These are phyloP conservation scores for Acanthosepion esculentum DNA, from an alignment of 2,888 invertebrate species.

Conservation along the genomic window DNA sequence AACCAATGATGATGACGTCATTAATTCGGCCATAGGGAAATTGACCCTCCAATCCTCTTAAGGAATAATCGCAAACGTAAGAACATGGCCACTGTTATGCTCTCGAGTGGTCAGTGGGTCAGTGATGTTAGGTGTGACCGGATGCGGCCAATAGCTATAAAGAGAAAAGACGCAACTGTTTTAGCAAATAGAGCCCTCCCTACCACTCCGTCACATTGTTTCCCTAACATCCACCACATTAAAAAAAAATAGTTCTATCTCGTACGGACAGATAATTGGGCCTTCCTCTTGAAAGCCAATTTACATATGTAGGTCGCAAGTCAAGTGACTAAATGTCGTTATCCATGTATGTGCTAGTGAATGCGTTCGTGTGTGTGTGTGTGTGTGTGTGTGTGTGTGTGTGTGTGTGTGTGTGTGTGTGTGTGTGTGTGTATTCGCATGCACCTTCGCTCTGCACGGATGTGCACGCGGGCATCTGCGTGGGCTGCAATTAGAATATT, in stretches of 20 bases:
- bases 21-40: slow-evolving; percentile 8
- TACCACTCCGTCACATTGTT: not conserved
- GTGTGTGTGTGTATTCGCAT: too few species aligned
- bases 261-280: not conserved
- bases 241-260: not conserved
- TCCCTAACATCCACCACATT: not conserved
- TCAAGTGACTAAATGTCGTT: not conserved
- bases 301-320: not conserved
- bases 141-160: not conserved
- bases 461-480: too few species aligned
- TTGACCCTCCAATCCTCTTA: not conserved
- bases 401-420: too few species aligned
- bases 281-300: not conserved
- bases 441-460: too few species aligned
- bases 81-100: not conserved
- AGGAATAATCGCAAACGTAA: not conserved
- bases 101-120: slow-evolving; percentile 20
- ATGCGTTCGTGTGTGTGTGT: too few species aligned
- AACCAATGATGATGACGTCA: not conserved
- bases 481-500: too few species aligned
- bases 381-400: too few species aligned
- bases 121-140: slow-evolving; percentile 33
- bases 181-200: not conserved
- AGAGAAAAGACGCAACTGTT: not conserved
- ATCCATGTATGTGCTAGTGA: too few species aligned